Evolutionary conservation across 30 jellyfish, hydroid and myxozoan genomes (phyloP), one percentile per base, ranked within the genome.

Genomic region (Aurelia aurita complex sp. Pacific): DNA sequence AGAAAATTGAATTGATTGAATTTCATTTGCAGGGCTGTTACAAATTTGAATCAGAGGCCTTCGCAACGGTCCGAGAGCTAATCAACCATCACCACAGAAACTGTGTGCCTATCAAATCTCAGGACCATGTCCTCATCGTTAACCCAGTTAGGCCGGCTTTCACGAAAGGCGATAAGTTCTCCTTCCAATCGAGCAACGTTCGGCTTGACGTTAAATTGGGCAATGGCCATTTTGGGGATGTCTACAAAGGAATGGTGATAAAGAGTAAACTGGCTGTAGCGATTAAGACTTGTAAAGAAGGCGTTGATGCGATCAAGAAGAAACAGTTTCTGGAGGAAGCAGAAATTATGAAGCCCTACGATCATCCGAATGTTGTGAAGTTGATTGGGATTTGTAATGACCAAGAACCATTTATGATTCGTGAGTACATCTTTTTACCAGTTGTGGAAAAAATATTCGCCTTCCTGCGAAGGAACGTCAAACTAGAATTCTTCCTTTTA

Each of bases 141-240:
- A 83, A 79, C 70, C 93, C 98, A 23, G 80, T 93, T 35, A 57
- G 73, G 43, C 88, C 85, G 29, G 91, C 96, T 5, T 93, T 93
- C 76, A 23, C 77, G 7, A 65, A 57, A 32, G 98, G 98, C 53
- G 98, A 93, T 67, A 82, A 80, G 40, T 93, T 79, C 73, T 75
- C 90, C 12, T 35, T 55, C 64, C 67, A 50, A 0, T 97, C 93
- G 15, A 42, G 64, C 43, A 88, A 93, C 57, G 97, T 93, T 14
- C 91, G 76, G 72, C 66, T 83, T 69, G 96, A 76, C 61, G 68
- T 17, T 62, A 82, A 57, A 17, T 83, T 93, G 72, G 98, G 98
- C 54, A 77, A 90, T 60, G 98, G 98, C 42, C 97, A 93, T 72
- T 93, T 93, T 57, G 98, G 98, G 4, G 98, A 93, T 32, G 98